phyloP scores from a whole-genome alignment of 2,797 vertebrate genomes.

The Eulemur albifrons region DNA sequence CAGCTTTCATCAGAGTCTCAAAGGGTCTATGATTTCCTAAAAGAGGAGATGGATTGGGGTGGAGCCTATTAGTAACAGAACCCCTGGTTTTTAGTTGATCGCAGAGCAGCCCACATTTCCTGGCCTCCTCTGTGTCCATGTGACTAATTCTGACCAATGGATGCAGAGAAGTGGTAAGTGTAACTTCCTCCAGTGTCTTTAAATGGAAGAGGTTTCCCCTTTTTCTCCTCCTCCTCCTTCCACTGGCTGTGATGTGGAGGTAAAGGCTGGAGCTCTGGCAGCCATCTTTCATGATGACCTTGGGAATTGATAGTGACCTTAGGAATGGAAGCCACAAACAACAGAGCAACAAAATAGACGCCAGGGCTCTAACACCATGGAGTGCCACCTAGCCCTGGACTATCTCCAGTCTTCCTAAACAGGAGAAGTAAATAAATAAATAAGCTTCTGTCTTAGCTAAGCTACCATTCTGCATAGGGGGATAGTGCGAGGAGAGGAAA shows the following conservation, averaged over 20 bases:
- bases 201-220: background rate
- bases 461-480: background rate
- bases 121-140: background rate
- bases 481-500: background rate
- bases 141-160: background rate
- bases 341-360: background rate
- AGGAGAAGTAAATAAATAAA: background rate
- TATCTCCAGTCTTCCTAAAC: background rate
- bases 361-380: background rate
- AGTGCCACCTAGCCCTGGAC: background rate
- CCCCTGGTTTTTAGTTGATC: background rate
- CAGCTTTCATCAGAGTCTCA: background rate
- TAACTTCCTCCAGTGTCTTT: background rate
- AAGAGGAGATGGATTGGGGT: background rate
- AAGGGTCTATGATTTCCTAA: background rate
- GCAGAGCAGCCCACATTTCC: background rate
- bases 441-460: background rate
- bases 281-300: background rate
- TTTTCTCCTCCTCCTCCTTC: background rate
- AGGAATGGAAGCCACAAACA: background rate
- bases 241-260: background rate
- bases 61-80: background rate
- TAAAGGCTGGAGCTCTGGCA: background rate
- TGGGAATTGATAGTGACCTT: background rate
- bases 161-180: background rate